A percentile compares a stretch with the other conserved stretches of the same genome.
Evolutionary conservation across 1,140 invertebrate species (phyloP).

Genomic region (Eciton burchellii): DNA sequence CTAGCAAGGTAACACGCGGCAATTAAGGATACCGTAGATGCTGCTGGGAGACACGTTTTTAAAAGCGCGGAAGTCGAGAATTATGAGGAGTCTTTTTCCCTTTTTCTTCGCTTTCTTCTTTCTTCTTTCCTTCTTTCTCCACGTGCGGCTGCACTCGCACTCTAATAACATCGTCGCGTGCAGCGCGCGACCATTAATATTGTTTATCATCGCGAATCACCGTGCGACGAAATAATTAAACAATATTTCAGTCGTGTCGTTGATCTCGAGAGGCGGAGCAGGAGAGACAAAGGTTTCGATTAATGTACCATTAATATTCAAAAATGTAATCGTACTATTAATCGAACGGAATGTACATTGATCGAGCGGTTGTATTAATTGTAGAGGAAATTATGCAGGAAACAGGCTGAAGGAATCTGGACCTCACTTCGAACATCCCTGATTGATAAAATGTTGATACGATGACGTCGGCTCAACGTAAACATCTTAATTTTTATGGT

Average conservation of each 20-base stretch:
- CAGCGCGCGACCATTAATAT: slow-evolving; percentile 34
- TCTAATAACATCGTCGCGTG: slow-evolving; percentile 54
- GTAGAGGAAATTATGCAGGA: too few relatives aligned
- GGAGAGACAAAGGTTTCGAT: neutral
- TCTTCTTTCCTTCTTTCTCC: neutral
- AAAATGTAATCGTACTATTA: too few relatives aligned
- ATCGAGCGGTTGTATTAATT: too few relatives aligned
- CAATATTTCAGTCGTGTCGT: slow-evolving; percentile 38
- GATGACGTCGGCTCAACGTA: too few relatives aligned
- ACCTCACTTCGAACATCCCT: too few relatives aligned
- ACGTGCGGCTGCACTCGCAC: slow-evolving; percentile 15
- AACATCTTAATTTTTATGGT: too few relatives aligned
- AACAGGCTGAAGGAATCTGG: too few relatives aligned
- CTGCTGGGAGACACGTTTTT: slow-evolving; percentile 33
- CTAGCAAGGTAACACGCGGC: too few relatives aligned
- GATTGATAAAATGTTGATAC: too few relatives aligned
- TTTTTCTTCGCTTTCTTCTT: too few relatives aligned
- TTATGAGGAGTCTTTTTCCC: slow-evolving; percentile 37
- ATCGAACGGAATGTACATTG: too few relatives aligned
- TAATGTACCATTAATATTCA: neutral
- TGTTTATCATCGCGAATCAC: slow-evolving; percentile 49
- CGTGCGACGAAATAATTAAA: slow-evolving; percentile 42
- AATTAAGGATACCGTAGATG: slow-evolving; percentile 38
- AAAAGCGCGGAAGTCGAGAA: slow-evolving; percentile 53
- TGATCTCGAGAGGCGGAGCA: neutral